These are phyloP conservation scores for Catagonus wagneri DNA, from an alignment of 2,113 vertebrate genomes.

Conservation along the genomic window DNA sequence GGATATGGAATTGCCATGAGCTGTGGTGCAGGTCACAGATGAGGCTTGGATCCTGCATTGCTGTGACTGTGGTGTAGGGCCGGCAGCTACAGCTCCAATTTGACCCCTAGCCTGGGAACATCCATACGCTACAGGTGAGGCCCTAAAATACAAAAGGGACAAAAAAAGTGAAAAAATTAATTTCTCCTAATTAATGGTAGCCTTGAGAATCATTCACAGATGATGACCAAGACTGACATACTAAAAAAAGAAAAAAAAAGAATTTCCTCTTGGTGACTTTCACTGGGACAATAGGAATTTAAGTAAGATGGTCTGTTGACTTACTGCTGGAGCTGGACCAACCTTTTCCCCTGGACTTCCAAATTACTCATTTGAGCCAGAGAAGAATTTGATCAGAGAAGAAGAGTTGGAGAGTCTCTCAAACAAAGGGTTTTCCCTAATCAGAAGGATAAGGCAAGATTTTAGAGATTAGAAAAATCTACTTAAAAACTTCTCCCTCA, in stretches of 20 bases:
- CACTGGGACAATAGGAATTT: background rate
- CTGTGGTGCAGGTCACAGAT: too few species aligned
- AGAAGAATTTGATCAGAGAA: background rate
- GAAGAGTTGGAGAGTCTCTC: background rate
- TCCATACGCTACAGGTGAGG: too few species aligned
- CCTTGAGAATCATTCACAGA: slow-evolving; percentile 35
- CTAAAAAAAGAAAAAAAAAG: background rate
- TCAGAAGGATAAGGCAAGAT: background rate
- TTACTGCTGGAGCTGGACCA: background rate
- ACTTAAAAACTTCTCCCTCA: background rate
- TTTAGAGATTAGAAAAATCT: background rate
- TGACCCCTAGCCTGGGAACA: too few species aligned
- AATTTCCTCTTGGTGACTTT: background rate
- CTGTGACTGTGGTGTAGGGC: too few species aligned
- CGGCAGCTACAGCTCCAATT: too few species aligned
- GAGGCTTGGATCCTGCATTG: too few species aligned
- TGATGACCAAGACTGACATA: background rate
- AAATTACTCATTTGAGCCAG: background rate
- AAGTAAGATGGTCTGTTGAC: background rate
- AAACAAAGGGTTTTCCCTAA: background rate
- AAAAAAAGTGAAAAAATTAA: slow-evolving; percentile 20
- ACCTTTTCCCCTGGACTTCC: background rate
- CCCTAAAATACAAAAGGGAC: too few species aligned
- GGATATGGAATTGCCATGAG: too few species aligned
- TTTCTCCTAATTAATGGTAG: background rate